These are phyloP conservation scores for Dasysyrphus tricinctus DNA, from an alignment of 2,888 invertebrate genomes.

Conservation along the genomic window DNA sequence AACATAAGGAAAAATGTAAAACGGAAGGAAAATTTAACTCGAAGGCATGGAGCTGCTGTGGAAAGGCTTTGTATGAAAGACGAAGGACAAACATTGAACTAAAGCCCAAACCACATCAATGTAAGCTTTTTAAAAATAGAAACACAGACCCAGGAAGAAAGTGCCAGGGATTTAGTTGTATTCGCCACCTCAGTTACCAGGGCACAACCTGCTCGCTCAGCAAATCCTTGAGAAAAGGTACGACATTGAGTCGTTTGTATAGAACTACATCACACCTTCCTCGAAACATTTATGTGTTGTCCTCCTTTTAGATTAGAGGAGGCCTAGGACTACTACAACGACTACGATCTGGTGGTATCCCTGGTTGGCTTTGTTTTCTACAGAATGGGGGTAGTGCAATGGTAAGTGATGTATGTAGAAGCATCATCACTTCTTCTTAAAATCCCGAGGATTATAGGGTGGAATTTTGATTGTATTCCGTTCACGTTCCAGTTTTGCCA, in stretches of 20 bases:
- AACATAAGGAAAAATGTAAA: constrained; percentile 25
- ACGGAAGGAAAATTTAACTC: not conserved
- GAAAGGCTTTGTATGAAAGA: not conserved
- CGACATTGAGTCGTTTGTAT: constrained; percentile 39
- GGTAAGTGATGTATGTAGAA: constrained; percentile 9
- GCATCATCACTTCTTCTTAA: constrained; percentile 19
- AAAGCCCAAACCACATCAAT: constrained; percentile 48
- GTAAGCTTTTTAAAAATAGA: constrained; percentile 70
- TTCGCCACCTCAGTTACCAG: constrained; percentile 18
- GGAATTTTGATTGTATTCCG: constrained; percentile 66
- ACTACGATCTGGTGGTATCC: constrained; percentile 15
- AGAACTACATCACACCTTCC: constrained; percentile 52
- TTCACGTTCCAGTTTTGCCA: constrained; percentile 62
- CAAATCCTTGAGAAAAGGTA: constrained; percentile 66
- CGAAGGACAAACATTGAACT: constrained; percentile 42
- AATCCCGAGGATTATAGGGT: constrained; percentile 31
- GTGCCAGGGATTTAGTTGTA: constrained; percentile 27
- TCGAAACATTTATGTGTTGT: constrained; percentile 27
- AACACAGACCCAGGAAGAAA: constrained; percentile 65
- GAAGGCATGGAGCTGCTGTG: not conserved
- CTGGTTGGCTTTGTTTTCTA: constrained; percentile 6
- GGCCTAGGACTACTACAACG: constrained; percentile 24
- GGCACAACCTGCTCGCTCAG: constrained; percentile 30
- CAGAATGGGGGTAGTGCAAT: not conserved
- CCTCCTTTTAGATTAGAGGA: constrained; percentile 24